Evolutionary conservation across 92 coral and sea anemone species (phyloP).

Genomic region (Desmophyllum pertusum): DNA sequence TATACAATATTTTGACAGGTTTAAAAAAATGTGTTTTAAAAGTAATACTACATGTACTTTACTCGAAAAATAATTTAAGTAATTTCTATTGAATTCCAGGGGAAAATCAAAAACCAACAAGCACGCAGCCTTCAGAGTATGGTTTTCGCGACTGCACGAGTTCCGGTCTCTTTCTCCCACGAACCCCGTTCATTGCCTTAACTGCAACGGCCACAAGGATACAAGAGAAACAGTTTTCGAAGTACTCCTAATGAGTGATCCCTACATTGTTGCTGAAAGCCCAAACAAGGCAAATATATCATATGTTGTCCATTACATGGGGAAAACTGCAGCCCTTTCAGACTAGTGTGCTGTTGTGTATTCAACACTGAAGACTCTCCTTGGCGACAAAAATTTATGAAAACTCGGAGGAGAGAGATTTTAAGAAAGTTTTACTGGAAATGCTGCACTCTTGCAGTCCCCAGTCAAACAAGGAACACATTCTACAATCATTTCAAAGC

Average conservation of each 20-base stretch:
- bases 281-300: constrained; percentile 52
- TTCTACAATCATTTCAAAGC: neutral
- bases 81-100: too few species aligned
- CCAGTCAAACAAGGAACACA: neutral
- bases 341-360: constrained; percentile 43
- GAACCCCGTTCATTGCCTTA: constrained; percentile 36
- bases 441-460: constrained; percentile 1
- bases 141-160: constrained; percentile 41
- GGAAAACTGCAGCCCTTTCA: constrained; percentile 16
- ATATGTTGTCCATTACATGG: constrained; percentile 57
- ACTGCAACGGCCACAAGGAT: constrained; percentile 56
- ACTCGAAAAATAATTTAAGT: too few species aligned
- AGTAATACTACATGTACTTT: too few species aligned
- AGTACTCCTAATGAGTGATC: constrained; percentile 34
- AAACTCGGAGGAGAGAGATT: neutral
- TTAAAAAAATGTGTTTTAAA: too few species aligned
- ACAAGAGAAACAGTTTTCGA: constrained; percentile 44
- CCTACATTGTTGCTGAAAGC: constrained; percentile 32
- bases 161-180: constrained; percentile 42
- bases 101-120: constrained; percentile 46
- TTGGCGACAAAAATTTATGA: constrained; percentile 40
- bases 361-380: constrained; percentile 37
- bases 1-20: too few species aligned
- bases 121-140: constrained; percentile 48
- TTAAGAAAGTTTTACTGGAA: neutral